Evolutionary conservation across 2,888 invertebrate species (phyloP), one percentile per base, ranked within the genome.

Genomic region (Heteromyza rotundicornis): DNA sequence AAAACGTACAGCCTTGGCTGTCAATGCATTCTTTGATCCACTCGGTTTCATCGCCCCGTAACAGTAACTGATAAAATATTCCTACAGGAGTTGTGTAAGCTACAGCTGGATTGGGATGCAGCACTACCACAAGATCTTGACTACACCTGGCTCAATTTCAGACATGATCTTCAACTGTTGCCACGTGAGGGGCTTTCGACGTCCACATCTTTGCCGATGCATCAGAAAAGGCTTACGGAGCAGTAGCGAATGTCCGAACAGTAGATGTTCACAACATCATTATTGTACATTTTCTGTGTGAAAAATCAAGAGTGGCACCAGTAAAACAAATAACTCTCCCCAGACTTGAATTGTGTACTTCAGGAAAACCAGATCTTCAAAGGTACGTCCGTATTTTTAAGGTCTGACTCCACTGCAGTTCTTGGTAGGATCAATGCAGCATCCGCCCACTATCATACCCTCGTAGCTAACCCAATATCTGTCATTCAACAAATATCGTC

Each of bases 151-250:
- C 20, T 47, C 17, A 47, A 20, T 5, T 47, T 40, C 40, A 40
- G 16, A 40, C 10, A 10, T 3, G 40, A 40, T 40, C 16, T 40
- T n/a, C 14, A 40, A n/a, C 14, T 40, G 14, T n/a, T 40, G 40
- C n/a, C 10, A 40, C n/a, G n/a, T 3, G 3, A 40, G 5, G 2
- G 19, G 54, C 14, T 62, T 67, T 23, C 57, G 62, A 1, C 65
- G 65, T 2, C 17, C 65, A 65, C 24, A 61, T 65, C 10, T 66
- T 66, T 44, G 58, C 60, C 12, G 65, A 65, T 27, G 64, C 60
- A 2, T 64, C 64, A 14, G 36, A 53, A 14, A 56, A 47, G 16
- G 65, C 67, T 20, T 62, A 65, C 50, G 64, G 63, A 17, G 62
- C 66, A 10, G 63, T 36, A 1, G 20, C 59, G 27, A 64, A 64